A percentile compares a stretch with the other conserved stretches of the same genome.
Evolutionary conservation across 2,797 vertebrate species (phyloP).

Genomic region (Girardinus metallicus): DNA sequence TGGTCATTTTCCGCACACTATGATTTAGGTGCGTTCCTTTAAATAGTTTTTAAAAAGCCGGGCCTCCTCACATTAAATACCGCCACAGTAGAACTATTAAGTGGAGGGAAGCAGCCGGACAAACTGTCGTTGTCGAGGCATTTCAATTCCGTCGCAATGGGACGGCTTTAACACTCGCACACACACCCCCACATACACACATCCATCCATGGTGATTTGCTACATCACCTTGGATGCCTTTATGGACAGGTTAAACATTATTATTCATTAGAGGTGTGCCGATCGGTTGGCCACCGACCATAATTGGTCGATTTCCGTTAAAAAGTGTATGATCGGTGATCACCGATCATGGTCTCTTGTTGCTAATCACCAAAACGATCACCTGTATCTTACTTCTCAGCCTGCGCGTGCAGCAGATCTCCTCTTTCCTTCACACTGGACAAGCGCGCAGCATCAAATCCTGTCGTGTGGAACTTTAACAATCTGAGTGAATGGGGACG

Average conservation of each 20-base stretch:
- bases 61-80: constrained; percentile 76
- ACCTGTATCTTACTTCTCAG: too few relatives aligned
- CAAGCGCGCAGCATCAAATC: too few relatives aligned
- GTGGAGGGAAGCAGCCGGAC: constrained; percentile 67
- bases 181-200: constrained; percentile 25
- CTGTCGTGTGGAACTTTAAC: too few relatives aligned
- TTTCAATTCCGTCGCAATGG: constrained; percentile 75
- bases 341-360: too few relatives aligned
- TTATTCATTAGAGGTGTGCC: too few relatives aligned
- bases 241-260: constrained; percentile 37
- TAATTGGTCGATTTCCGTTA: too few relatives aligned
- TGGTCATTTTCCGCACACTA: constrained; percentile 78
- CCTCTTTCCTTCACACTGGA: too few relatives aligned
- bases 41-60: constrained; percentile 74
- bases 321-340: too few relatives aligned
- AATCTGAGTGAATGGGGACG: too few relatives aligned
- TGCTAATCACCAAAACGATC: too few relatives aligned
- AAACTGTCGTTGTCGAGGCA: constrained; percentile 65
- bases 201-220: background rate
- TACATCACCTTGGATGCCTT: constrained; percentile 36
- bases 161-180: constrained; percentile 50
- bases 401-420: too few relatives aligned
- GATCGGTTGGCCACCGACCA: too few relatives aligned
- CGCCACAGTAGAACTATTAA: constrained; percentile 74
- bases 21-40: constrained; percentile 73